phyloP scores from a whole-genome alignment of 2,888 invertebrate species.

The Abrostola tripartita region DNA sequence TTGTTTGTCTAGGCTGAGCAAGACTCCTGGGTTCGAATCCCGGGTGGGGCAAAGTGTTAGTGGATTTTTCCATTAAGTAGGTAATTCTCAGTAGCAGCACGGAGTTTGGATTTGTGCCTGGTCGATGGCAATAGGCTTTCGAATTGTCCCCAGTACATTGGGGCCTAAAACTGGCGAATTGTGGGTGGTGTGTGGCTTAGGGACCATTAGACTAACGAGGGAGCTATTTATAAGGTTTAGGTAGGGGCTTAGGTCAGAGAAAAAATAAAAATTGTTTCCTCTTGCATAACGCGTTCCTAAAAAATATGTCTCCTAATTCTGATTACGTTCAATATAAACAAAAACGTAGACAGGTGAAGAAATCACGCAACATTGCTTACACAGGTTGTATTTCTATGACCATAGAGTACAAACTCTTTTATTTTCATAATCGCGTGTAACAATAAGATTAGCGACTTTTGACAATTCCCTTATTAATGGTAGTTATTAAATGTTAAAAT shows the following conservation, averaged over 20 bases:
- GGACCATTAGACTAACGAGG: no score
- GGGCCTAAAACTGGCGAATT: no score
- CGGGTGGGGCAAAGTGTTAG: constrained; percentile 4
- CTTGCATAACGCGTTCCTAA: background rate
- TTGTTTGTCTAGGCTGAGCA: background rate
- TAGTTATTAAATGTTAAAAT: constrained; percentile 15
- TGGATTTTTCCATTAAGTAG: background rate
- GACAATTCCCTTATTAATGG: constrained; percentile 22
- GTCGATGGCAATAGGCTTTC: no score
- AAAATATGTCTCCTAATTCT: constrained; percentile 18
- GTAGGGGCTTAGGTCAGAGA: no score
- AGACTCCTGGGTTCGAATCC: no score
- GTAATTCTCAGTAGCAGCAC: no score
- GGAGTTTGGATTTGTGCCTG: no score
- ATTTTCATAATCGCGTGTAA: constrained; percentile 30
- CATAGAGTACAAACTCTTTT: background rate
- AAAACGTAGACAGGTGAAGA: constrained; percentile 13
- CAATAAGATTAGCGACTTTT: constrained; percentile 28
- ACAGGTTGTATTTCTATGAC: accelerated
- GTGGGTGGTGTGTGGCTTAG: constrained; percentile 11
- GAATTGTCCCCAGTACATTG: no score
- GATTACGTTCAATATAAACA: constrained; percentile 10
- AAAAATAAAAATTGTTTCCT: constrained; percentile 4
- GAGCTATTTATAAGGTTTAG: no score
- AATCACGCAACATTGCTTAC: constrained; percentile 25